Percentiles rank a stretch among this genome's conserved stretches.
Conservation (phyloP, 2,888 invertebrate genomes). For the Zhuqinia jingwanae region DNA sequence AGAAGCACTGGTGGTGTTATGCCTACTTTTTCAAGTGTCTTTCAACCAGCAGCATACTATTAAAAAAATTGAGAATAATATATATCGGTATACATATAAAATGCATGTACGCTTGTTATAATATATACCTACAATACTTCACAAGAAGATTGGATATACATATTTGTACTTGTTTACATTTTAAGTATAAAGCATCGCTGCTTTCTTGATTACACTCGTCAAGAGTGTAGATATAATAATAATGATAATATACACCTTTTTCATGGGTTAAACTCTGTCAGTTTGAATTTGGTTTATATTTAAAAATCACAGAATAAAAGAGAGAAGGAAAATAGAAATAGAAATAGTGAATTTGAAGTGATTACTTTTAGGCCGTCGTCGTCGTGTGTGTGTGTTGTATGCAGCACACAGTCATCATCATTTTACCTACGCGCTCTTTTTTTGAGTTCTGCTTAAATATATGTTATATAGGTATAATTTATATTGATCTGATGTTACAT, state of each 20-base stretch:
- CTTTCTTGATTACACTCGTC: slow-evolving; percentile 24
- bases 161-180: slow-evolving; percentile 21
- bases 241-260: too few species aligned
- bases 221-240: slow-evolving; percentile 4
- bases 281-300: slow-evolving; percentile 46
- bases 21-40: slow-evolving; percentile 56
- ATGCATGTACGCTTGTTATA: too few species aligned
- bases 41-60: slow-evolving; percentile 20
- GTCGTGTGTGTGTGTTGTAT: slow-evolving; percentile 11
- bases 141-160: background rate
- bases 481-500: slow-evolving; percentile 5
- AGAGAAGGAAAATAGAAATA: background rate
- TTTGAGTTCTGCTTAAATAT: background rate
- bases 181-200: slow-evolving; percentile 15
- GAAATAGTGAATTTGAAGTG: background rate
- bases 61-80: too few species aligned
- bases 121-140: background rate
- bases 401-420: slow-evolving; percentile 23
- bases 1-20: slow-evolving; percentile 49
- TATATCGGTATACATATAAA: too few species aligned
- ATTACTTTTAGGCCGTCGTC: slow-evolving; percentile 15
- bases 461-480: background rate
- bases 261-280: slow-evolving; percentile 47
- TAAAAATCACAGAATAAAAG: slow-evolving; percentile 15
- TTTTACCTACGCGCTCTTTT: background rate